Evolutionary conservation across 2,888 invertebrate genomes (phyloP), one percentile per base, ranked within the genome.

Genomic region (Hydropsyche betteni): DNA sequence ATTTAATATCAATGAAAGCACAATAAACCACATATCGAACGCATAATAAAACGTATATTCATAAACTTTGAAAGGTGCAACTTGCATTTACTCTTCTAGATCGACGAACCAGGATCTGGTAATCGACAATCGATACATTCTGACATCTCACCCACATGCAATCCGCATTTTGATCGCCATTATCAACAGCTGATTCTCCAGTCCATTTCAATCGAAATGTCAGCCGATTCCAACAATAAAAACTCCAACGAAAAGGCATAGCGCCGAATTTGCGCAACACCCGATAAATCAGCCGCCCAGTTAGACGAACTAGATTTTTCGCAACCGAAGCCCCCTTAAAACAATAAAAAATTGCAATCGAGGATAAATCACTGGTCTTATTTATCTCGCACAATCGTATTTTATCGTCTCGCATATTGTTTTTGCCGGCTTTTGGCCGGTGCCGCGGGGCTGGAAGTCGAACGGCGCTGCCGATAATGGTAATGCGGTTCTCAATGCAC

Each of bases 401-500:
- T 34, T 34, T 12, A 36, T 36, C 36, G 12, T 64, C 36, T 34
- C 64, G 36, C 64, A 6, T 7, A 36, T 36, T 36, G 64, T 36
- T 7, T 36, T 64, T 6, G 34, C 64, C 36, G 34, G 36, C 3
- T 12, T 64, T 36, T 64, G 3, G 34, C 64, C 12, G 16, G 16
- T 4, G 58, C 58, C 58, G 8, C 58, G 16, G 58, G 58, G 58
- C 36, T 64, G 33, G 34, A 64, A 36, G 34, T 61, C 53, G 53
- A 53, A 6, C 24, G 24, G 24, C 24, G 2, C 1, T 24, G 24
- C 1, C 24, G 24, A 24, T 24, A 24, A 24, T 61, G 24, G 24
- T 3, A 64, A 64, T 70, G 44, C 44, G 61, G 55, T 72, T 72
- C 58, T 72, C 38, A 72, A 72, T 72, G 72, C 72, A 72, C 72